These are phyloP conservation scores for Spicauda simplicius DNA, from an alignment of 2,888 invertebrate species.

Conservation along the genomic window DNA sequence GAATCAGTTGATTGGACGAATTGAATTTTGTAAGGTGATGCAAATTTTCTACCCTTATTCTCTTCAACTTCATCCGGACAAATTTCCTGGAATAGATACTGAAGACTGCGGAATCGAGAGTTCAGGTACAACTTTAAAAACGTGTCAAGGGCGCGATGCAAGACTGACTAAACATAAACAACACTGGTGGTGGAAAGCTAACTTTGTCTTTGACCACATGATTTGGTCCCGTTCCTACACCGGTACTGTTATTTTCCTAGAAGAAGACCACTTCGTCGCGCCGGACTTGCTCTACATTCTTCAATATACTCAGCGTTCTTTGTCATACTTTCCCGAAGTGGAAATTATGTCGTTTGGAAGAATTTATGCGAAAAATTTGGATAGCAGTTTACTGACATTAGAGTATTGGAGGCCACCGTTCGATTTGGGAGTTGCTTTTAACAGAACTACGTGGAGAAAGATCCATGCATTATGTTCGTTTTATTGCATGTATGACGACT, in stretches of 20 bases:
- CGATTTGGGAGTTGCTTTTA: constrained; percentile 58
- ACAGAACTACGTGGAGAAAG: constrained; percentile 54
- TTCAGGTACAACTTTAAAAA: neutral
- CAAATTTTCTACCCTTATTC: constrained; percentile 63
- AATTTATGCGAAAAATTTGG: constrained; percentile 41
- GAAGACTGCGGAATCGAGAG: constrained; percentile 45
- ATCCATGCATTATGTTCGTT: constrained; percentile 44
- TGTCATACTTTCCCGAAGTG: constrained; percentile 47
- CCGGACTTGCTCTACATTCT: constrained; percentile 58
- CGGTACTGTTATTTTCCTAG: constrained; percentile 55
- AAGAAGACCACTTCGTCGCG: constrained; percentile 56
- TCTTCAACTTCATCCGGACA: constrained; percentile 53
- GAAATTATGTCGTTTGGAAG: constrained; percentile 55
- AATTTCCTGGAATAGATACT: constrained; percentile 53
- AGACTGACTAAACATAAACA: constrained; percentile 54
- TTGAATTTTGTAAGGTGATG: constrained; percentile 60
- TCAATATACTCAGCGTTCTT: constrained; percentile 45
- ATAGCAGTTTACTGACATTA: constrained; percentile 49
- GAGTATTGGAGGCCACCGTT: constrained; percentile 58
- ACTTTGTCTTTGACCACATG: constrained; percentile 52
- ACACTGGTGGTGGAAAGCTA: constrained; percentile 68
- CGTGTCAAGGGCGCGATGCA: constrained; percentile 48
- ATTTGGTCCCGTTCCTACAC: constrained; percentile 45
- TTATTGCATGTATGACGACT: constrained; percentile 58
- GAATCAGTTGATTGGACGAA: constrained; percentile 49